These are phyloP conservation scores for Plotosus lineatus DNA, from an alignment of 2,113 vertebrate species.

Conservation along the genomic window DNA sequence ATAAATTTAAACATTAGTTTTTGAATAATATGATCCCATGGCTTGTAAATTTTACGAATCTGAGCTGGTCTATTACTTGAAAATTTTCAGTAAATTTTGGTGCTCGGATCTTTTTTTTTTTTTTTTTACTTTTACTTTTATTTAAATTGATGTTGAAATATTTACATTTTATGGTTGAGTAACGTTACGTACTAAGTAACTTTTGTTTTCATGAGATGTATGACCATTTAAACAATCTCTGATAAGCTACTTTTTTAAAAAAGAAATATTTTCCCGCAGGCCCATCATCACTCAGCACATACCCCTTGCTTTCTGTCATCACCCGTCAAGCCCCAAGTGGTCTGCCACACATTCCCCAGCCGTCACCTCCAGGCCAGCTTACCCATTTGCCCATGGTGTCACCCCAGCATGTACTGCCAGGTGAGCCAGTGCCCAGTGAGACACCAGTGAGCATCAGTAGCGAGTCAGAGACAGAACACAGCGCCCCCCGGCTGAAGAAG, in stretches of 20 bases:
- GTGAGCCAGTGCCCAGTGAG: slow-evolving; percentile 72
- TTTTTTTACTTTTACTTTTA: background rate
- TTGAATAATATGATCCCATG: background rate
- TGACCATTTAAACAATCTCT: background rate
- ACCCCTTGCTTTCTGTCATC: slow-evolving; percentile 91
- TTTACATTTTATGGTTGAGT: background rate
- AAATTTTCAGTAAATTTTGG: too few relatives aligned
- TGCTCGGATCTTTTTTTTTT: too few relatives aligned
- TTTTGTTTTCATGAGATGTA: background rate
- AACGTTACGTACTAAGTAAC: background rate
- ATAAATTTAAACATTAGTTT: too few relatives aligned
- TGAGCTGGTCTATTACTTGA: background rate
- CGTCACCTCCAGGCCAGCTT: slow-evolving; percentile 64
- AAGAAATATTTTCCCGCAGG: slow-evolving; percentile 69
- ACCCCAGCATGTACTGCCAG: slow-evolving; percentile 45
- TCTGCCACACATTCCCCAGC: slow-evolving; percentile 75
- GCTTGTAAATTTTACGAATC: background rate
- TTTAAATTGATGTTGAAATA: background rate
- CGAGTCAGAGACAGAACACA: slow-evolving; percentile 88
- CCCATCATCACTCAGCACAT: slow-evolving; percentile 81
- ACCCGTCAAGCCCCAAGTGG: slow-evolving; percentile 77
- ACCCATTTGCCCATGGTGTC: slow-evolving; percentile 67
- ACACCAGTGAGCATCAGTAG: slow-evolving; percentile 84
- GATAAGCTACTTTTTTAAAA: background rate
- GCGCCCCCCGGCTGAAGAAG: slow-evolving; percentile 82